Evolutionary conservation across 2,113 vertebrate species (phyloP).

Genomic region (Carettochelys insculpta): DNA sequence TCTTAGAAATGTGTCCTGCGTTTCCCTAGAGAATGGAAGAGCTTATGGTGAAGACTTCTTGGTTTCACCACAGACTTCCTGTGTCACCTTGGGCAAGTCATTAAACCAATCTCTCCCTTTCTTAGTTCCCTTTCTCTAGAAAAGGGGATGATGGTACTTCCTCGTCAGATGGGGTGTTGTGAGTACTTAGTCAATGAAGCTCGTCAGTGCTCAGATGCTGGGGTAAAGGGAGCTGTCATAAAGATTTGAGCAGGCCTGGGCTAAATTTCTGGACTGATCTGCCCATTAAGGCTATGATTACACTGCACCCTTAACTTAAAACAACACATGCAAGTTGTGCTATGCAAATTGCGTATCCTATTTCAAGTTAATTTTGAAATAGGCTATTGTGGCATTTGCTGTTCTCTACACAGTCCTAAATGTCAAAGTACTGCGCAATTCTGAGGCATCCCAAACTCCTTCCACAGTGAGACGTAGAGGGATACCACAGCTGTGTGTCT

Average conservation of each 20-base stretch:
- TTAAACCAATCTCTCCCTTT: background rate
- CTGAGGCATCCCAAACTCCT: no score
- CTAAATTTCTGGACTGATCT: background rate
- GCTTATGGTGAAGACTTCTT: background rate
- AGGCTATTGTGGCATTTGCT: no score
- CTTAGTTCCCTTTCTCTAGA: background rate
- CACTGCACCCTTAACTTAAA: no score
- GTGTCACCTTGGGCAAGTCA: background rate
- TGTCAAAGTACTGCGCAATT: no score
- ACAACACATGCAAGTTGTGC: no score
- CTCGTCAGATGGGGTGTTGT: constrained; percentile 22
- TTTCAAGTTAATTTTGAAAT: no score
- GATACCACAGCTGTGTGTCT: no score
- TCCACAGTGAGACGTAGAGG: no score
- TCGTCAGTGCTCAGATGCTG: background rate
- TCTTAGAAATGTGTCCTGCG: background rate
- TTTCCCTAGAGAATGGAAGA: background rate
- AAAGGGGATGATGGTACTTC: background rate
- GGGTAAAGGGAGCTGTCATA: background rate
- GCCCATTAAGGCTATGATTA: no score
- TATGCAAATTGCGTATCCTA: no score
- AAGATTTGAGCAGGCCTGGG: background rate
- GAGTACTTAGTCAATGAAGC: background rate
- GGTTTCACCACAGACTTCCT: background rate
- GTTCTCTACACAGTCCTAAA: no score